Conservation (phyloP, 2,888 invertebrate genomes). For the Caenorhabditis becei region DNA sequence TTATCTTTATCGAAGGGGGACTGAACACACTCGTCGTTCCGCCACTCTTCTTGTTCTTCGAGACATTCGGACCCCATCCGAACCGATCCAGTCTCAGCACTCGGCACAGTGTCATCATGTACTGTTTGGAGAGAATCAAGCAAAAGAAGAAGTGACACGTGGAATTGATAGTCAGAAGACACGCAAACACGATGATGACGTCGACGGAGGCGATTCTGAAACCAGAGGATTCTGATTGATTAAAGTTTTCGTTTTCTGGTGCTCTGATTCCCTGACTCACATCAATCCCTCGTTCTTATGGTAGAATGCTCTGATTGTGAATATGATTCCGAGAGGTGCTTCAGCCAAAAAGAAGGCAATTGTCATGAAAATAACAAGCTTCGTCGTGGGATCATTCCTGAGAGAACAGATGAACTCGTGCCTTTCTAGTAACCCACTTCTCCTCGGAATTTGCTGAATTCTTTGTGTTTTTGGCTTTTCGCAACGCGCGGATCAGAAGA, state of each 20-base stretch:
- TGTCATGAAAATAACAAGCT: constrained; percentile 39
- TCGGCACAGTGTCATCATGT: constrained; percentile 7
- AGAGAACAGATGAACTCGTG: not conserved
- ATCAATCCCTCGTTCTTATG: constrained; percentile 18
- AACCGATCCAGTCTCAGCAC: not conserved
- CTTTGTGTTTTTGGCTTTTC: constrained; percentile 9
- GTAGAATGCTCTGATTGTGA: constrained; percentile 30
- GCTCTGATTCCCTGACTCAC: not conserved
- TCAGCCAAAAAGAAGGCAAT: constrained; percentile 42
- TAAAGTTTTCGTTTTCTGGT: too few species aligned
- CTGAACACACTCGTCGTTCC: not conserved
- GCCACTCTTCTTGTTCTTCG: not conserved
- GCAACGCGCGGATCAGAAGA: constrained; percentile 11
- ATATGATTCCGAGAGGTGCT: constrained; percentile 40
- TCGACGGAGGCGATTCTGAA: constrained; percentile 50
- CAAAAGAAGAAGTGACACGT: constrained; percentile 47
- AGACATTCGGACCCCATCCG: not conserved
- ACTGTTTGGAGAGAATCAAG: constrained; percentile 29
- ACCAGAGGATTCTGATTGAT: not conserved
- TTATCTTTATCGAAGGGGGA: not conserved
- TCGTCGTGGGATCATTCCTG: constrained; percentile 18
- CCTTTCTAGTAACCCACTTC: too few species aligned
- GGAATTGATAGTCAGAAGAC: constrained; percentile 44
- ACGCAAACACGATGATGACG: constrained; percentile 47
- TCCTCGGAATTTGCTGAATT: not conserved